Base-by-base conservation (phyloP, 64 coral and sea anemone genomes). In the Dendrophyllia cribrosa region DNA sequence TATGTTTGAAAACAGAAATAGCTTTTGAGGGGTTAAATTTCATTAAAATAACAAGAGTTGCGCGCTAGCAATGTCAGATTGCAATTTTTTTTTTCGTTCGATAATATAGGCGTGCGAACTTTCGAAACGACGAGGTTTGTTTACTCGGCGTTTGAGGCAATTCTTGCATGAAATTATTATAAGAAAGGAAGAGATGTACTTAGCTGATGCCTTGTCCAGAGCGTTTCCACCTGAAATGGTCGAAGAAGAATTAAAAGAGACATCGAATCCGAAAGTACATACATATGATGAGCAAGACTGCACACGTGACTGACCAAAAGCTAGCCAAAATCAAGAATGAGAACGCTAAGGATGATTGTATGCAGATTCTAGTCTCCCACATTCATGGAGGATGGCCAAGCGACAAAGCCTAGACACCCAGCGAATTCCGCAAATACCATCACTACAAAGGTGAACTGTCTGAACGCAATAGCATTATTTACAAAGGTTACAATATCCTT, bases 301-400 rank as follows among this genome's bases (percentile, higher is more conserved):
- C 74, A 11, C 78, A 90, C 65, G 62, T 90, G 12, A 90, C 88
- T 20, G 76, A 90, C 60, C 43, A 73, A 77, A 89, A 78, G 22
- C 9, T 89, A 44, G 17, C 25, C 48, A 72, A 59, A 45, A 89
- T 90, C 0, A 22, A 68, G 15, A 67, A 59, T 43, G 56, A 88
- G 11, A 76, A 80, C 8, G 50, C 19, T 15, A 21, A 80, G 20
- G 88, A 90, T 51, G 20, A 62, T 51, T 51, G 19, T 17, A 90
- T 90, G 88, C 62, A 56, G 14, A 49, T 70, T 19, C 23, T 81
- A 0, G 25, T 70, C 14, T 9, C 65, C 44, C 91, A 73, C 65
- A 87, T 92, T 19, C 13, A 17, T 19, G 16, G 25, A 48, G 90
- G 70, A 48, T 92, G 90, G 81, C 70, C 91, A 19, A 21, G 53